These are phyloP conservation scores for Polypedilum vanderplanki DNA, from an alignment of 1,140 invertebrate genomes.

Conservation along the genomic window DNA sequence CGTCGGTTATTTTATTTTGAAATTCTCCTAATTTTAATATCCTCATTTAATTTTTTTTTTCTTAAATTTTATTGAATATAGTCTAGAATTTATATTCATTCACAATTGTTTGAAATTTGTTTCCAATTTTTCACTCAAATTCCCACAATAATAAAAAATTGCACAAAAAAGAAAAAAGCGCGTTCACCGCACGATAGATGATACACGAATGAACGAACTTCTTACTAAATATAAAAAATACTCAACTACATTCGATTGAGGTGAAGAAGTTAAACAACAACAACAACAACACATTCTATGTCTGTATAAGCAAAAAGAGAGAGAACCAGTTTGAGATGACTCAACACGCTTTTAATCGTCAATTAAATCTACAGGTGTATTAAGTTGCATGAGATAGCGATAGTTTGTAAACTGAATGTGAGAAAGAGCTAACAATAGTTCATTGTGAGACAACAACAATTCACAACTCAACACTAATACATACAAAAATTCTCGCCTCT, in stretches of 20 bases:
- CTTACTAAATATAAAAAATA: not conserved
- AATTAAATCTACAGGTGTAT: constrained; percentile 6
- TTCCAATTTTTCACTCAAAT: constrained; percentile 1
- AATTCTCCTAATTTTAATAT: not conserved
- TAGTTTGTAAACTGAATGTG: not conserved
- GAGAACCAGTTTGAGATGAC: not conserved
- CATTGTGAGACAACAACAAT: not conserved
- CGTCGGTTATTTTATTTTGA: not conserved
- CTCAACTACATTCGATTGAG: not conserved
- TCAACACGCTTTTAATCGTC: not conserved
- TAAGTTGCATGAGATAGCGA: not conserved
- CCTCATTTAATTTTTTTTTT: not conserved
- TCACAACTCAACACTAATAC: not conserved
- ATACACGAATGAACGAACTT: not conserved
- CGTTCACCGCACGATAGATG: not conserved
- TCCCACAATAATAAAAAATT: not conserved
- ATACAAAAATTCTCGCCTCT: too few relatives aligned
- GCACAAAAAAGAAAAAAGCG: not conserved
- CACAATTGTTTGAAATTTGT: not conserved
- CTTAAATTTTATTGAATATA: not conserved
- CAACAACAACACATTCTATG: not conserved
- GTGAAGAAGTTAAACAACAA: not conserved
- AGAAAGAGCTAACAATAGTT: not conserved
- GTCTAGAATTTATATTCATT: not conserved
- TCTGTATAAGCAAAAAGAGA: not conserved